Conservation (phyloP, 1,140 invertebrate species). For the Philotrypesis tridentata region DNA sequence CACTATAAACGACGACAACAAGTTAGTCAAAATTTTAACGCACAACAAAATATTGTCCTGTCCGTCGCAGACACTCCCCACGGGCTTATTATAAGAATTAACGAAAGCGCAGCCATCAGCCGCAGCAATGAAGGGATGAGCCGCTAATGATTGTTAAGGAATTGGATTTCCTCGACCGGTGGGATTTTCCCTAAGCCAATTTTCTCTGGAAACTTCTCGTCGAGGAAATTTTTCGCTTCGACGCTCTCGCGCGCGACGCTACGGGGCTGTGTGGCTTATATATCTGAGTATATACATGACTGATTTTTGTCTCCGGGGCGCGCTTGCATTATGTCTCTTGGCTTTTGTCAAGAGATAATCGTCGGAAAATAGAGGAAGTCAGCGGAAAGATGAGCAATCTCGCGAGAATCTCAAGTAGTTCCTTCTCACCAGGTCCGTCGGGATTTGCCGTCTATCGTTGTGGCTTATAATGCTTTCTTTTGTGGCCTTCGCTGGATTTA, state of each 20-base stretch:
- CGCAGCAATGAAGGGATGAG: slow-evolving; percentile 47
- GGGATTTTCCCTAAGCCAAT: slow-evolving; percentile 58
- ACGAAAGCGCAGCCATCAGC: no score
- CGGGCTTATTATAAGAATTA: no score
- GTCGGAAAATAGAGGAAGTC: slow-evolving; percentile 13
- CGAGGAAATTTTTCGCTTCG: slow-evolving; percentile 30
- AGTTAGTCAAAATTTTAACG: no score
- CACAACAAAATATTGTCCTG: no score
- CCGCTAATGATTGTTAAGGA: slow-evolving; percentile 59
- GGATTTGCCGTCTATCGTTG: no score
- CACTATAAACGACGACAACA: no score
- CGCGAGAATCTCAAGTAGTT: background rate
- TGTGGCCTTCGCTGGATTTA: no score
- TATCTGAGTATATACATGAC: no score
- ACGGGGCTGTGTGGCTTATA: no score
- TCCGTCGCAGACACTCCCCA: no score
- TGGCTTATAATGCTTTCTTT: no score
- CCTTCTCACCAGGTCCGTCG: no score
- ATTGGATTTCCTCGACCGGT: slow-evolving; percentile 55
- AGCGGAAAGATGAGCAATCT: slow-evolving; percentile 2
- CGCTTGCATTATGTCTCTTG: background rate
- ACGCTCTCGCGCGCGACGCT: background rate
- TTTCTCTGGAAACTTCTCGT: slow-evolving; percentile 42
- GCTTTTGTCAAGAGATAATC: slow-evolving; percentile 16
- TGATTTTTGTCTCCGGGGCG: slow-evolving; percentile 5